Base-by-base conservation (phyloP, 1,140 invertebrate genomes). In the Nasonia longicornis region DNA sequence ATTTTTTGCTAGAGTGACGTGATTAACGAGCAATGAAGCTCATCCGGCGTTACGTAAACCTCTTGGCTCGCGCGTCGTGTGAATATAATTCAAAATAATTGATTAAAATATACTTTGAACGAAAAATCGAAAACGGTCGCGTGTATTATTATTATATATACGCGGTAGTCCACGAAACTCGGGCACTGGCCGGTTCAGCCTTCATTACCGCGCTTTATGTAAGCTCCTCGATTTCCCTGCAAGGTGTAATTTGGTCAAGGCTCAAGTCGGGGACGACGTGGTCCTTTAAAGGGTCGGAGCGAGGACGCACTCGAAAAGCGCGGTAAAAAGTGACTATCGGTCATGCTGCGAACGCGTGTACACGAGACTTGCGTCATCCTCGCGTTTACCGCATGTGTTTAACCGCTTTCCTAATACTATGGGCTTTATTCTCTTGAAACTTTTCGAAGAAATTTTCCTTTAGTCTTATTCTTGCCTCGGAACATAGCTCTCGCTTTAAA, bases 161-260 rank as follows among this genome's bases (percentile, higher is more conserved):
- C 6, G 6, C 64, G 14, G 31, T 38, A 66, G 58, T 31, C 10
- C 29, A 66, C 63, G 52, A 29, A 64, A 78, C 22, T 52, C 31
- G 69, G 38, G n/a, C 16, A 38, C 31, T 35, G 22, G 26, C 73
- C 48, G 48, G 52, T 79, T 67, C 48, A 73, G 66, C 63, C 71
- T 83, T 83, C 63, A 6, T 78, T 69, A 74, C 8, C 42, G 26
- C 11, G 48, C 35, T 64, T 79, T 79, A 73, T 72, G 63, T 71
- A 71, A 80, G 70, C 73, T 72, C n/a, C 29, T 14, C 3, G n/a
- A 52, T 79, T 77, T 73, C 48, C 73, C 64, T 20, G 66, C n/a
- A 77, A 78, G 52, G 64, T 22, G 35, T 71, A 87, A 86, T 83
- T 86, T 87, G 86, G 87, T 86, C 87, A 88, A 86, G 87, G 87